phyloP scores from a whole-genome alignment of 1,140 invertebrate genomes.

The Philotrypesis tridentata region DNA sequence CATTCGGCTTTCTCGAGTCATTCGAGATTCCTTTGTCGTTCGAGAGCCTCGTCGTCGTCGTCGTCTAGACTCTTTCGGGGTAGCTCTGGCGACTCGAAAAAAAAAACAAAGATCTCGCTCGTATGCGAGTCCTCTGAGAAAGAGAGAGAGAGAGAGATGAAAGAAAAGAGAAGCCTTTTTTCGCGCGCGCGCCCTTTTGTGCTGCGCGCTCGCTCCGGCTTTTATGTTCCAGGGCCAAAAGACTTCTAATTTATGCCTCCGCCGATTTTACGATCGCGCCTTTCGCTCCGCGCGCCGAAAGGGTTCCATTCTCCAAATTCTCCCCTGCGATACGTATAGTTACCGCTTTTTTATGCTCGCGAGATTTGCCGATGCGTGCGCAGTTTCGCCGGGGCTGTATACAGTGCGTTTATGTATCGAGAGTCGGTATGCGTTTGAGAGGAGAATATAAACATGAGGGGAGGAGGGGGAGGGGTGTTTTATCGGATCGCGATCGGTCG shows the following conservation, averaged over 20 bases:
- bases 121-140: background rate
- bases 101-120: background rate
- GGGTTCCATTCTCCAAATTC: constrained; percentile 40
- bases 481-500: background rate
- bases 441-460: background rate
- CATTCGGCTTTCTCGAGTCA: background rate
- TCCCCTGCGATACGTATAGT: no score
- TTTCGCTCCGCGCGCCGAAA: constrained; percentile 36
- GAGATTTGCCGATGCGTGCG: background rate
- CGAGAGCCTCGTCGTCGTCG: background rate
- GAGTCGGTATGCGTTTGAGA: no score
- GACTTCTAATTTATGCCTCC: constrained; percentile 53
- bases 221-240: constrained; percentile 45
- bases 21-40: background rate
- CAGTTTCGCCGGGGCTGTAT: background rate
- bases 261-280: constrained; percentile 49
- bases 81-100: background rate
- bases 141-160: background rate
- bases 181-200: constrained; percentile 47
- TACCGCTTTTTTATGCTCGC: constrained; percentile 14
- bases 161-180: constrained; percentile 21
- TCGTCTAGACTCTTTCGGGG: background rate
- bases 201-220: constrained; percentile 18
- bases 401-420: no score
- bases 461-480: background rate